These are phyloP conservation scores for Myotis vivesi DNA, from an alignment of 2,797 vertebrate species.

Conservation along the genomic window DNA sequence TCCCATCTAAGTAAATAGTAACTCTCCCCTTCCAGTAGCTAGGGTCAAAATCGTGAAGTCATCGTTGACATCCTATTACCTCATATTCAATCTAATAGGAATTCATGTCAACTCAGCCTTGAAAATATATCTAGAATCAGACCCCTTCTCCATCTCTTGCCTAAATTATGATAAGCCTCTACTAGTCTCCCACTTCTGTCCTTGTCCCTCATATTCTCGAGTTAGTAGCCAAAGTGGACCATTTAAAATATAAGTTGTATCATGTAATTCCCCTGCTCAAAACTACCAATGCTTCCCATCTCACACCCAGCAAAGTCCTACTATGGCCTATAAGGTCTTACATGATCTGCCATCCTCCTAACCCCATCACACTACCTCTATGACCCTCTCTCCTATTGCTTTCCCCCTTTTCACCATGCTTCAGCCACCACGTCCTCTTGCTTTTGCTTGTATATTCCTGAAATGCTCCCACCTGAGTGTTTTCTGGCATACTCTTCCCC, in stretches of 20 bases:
- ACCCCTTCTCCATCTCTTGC: neutral
- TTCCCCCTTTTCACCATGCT: neutral
- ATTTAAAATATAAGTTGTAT: neutral
- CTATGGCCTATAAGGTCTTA: neutral
- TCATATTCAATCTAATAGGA: neutral
- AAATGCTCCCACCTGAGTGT: neutral
- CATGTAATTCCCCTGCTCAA: neutral
- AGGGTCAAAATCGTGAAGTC: neutral
- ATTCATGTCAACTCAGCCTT: constrained; percentile 8
- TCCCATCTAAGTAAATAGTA: neutral
- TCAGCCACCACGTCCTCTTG: neutral
- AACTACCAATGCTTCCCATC: neutral
- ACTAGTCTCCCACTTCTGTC: neutral
- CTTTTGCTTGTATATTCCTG: neutral
- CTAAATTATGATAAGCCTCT: neutral
- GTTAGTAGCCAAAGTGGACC: neutral
- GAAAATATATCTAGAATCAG: neutral
- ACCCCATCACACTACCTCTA: neutral
- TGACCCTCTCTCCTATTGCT: neutral
- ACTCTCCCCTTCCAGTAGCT: neutral
- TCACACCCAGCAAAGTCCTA: neutral
- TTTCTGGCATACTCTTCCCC: neutral
- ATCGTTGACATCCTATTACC: neutral
- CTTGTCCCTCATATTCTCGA: neutral
- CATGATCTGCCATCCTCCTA: neutral